Base-by-base conservation (phyloP, 2,888 invertebrate genomes). In the Scaptomyza tumidula region DNA sequence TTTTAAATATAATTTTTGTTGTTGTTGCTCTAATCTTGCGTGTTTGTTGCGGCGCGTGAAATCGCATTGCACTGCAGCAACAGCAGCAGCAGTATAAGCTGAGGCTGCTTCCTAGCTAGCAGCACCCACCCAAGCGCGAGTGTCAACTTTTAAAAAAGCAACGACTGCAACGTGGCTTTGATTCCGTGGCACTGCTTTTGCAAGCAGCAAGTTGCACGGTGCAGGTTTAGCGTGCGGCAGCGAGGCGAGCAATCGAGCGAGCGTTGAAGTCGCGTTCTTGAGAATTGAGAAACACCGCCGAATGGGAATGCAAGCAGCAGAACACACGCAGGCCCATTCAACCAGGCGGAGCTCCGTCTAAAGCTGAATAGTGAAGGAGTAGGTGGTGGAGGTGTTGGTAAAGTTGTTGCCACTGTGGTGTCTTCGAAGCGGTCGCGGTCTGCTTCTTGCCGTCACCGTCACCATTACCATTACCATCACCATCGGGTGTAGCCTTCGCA, bases 391-490 rank as follows among this genome's bases (percentile, higher is more conserved):
- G n/a, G 27, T 37, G 56, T 35, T 35, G 43, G 45, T 7, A 39
- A 27, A 14, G 45, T 31, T 44, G 43, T 43, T 62, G 54, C 57
- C 45, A 62, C 48, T 62, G 58, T 45, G 57, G 67, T 80, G 73
- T 79, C 74, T 82, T 71, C 77, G 88, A 78, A 73, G 80, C 88
- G 90, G 90, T 90, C 90, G 89, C 75, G 75, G 78, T 75, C 75
- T 75, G 90, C 81, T 90, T 90, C 80, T 70, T 74, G 78, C 65
- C 71, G 73, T 60, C 66, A 71, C 75, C 74, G 57, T 59, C 56
- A 37, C 37, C 43, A 3, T n/a, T 37, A 48, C 4, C 48, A 10
- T 29, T 7, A 16, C 19, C 39, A n/a, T 24, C 52, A 50, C 16
- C 49, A 33, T 49, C 16, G 49, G 10, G 19, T 24, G 24, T 66